phyloP scores from a whole-genome alignment of 1,140 invertebrate species.

The Carcinoscorpius rotundicauda region DNA sequence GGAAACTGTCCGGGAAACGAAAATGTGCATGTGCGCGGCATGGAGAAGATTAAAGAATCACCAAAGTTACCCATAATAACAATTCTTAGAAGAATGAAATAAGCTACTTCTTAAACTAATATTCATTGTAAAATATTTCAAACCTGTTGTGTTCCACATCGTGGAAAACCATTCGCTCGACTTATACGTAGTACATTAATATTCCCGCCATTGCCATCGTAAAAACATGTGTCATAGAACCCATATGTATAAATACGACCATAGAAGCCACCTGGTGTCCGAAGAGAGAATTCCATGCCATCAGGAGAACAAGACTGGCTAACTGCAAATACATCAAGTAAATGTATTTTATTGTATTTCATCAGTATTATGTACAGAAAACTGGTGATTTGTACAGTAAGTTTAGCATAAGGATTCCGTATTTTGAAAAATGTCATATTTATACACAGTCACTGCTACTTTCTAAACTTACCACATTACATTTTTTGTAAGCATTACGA shows the following conservation, averaged over 20 bases:
- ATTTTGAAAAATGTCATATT: too few relatives aligned
- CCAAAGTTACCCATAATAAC: too few relatives aligned
- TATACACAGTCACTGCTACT: too few relatives aligned
- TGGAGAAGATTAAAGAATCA: too few relatives aligned
- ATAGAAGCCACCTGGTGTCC: constrained; percentile 73
- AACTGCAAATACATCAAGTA: constrained; percentile 40
- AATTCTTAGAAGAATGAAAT: too few relatives aligned
- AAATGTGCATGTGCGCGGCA: too few relatives aligned
- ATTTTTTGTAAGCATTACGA: too few relatives aligned
- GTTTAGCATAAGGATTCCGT: too few relatives aligned
- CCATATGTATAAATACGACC: constrained; percentile 84
- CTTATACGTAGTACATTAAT: constrained; percentile 70
- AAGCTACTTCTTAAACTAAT: too few relatives aligned
- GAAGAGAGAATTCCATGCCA: constrained; percentile 85
- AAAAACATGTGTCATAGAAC: constrained; percentile 81
- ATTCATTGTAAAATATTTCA: neutral
- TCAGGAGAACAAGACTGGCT: constrained; percentile 82
- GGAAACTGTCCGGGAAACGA: too few relatives aligned
- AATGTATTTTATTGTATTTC: neutral
- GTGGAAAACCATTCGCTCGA: constrained; percentile 75
- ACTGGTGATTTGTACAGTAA: neutral
- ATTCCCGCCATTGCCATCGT: constrained; percentile 72
- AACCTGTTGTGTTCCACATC: constrained; percentile 64
- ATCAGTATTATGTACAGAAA: constrained; percentile 15
- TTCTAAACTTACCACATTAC: too few relatives aligned